Conservation (phyloP, 2,888 invertebrate genomes). For the Dryococelus australis region DNA sequence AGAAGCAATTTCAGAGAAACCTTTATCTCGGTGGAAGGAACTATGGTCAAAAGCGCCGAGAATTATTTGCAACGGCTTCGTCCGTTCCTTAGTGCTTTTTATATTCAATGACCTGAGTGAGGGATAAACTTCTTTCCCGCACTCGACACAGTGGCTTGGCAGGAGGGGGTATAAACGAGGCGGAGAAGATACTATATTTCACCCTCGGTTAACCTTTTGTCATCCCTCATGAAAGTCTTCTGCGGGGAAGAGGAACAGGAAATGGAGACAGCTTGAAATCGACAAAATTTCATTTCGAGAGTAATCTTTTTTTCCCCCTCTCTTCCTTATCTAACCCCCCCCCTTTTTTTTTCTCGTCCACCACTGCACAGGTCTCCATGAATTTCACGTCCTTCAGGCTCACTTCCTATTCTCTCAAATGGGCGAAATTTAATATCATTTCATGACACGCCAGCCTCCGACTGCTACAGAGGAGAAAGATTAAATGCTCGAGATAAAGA, state of each 20-base stretch:
- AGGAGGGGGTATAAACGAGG: neutral
- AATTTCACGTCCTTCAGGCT: neutral
- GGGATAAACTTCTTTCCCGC: too few species aligned
- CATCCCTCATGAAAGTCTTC: neutral
- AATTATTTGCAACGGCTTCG: too few species aligned
- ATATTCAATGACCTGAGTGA: too few species aligned
- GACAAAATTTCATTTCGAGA: neutral
- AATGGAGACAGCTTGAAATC: neutral
- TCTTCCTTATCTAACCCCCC: neutral
- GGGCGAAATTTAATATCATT: neutral
- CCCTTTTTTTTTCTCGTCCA: too few species aligned
- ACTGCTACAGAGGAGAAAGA: too few species aligned
- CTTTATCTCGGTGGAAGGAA: too few species aligned
- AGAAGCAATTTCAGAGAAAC: too few species aligned
- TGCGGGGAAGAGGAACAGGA: neutral
- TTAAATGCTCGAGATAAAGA: too few species aligned
- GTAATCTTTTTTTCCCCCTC: neutral
- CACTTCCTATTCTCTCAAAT: neutral
- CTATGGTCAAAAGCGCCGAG: too few species aligned
- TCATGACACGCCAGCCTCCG: neutral
- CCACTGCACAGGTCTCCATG: neutral
- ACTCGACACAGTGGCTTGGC: too few species aligned
- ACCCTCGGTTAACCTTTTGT: slow-evolving; percentile 9
- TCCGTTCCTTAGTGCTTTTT: too few species aligned
- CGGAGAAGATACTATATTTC: neutral